phyloP scores from a whole-genome alignment of 2,113 vertebrate species.

The Xiphophorus maculatus region DNA sequence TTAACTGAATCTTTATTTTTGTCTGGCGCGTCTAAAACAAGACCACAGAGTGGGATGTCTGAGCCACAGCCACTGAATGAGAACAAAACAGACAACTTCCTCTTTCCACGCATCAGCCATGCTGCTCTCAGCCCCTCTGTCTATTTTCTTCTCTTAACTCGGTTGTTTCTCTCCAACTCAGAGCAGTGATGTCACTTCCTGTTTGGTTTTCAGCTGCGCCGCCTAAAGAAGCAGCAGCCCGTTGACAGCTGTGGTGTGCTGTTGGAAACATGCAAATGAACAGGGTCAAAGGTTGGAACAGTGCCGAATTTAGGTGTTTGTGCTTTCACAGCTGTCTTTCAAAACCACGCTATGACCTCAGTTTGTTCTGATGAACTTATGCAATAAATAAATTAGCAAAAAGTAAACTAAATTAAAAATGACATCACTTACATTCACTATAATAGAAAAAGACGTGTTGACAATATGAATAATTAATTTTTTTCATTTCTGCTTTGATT shows the following conservation, averaged over 20 bases:
- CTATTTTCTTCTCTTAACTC: constrained; percentile 64
- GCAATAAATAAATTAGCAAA: not conserved
- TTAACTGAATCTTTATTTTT: constrained; percentile 70
- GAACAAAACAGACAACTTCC: constrained; percentile 76
- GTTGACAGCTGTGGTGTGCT: constrained; percentile 69
- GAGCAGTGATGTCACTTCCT: constrained; percentile 84
- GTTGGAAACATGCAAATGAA: constrained; percentile 77
- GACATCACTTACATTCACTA: not conserved
- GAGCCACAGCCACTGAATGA: constrained; percentile 63
- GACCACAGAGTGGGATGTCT: constrained; percentile 71
- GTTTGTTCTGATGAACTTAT: not conserved
- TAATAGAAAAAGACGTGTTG: not conserved
- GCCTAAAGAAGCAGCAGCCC: constrained; percentile 56
- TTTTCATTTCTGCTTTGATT: too few relatives aligned
- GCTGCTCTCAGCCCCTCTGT: constrained; percentile 40
- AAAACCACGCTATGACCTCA: constrained; percentile 13
- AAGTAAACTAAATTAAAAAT: not conserved
- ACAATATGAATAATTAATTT: too few relatives aligned
- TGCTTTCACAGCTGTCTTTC: constrained; percentile 40
- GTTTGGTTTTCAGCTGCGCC: constrained; percentile 68
- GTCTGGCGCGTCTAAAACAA: constrained; percentile 71
- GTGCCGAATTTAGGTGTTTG: constrained; percentile 42
- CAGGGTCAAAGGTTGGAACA: constrained; percentile 59
- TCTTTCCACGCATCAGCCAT: constrained; percentile 77
- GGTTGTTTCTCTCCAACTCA: constrained; percentile 52